A percentile compares a stretch with the other conserved stretches of the same genome.
Evolutionary conservation across 1,140 invertebrate genomes (phyloP).

Genomic region (Nomia melanderi): DNA sequence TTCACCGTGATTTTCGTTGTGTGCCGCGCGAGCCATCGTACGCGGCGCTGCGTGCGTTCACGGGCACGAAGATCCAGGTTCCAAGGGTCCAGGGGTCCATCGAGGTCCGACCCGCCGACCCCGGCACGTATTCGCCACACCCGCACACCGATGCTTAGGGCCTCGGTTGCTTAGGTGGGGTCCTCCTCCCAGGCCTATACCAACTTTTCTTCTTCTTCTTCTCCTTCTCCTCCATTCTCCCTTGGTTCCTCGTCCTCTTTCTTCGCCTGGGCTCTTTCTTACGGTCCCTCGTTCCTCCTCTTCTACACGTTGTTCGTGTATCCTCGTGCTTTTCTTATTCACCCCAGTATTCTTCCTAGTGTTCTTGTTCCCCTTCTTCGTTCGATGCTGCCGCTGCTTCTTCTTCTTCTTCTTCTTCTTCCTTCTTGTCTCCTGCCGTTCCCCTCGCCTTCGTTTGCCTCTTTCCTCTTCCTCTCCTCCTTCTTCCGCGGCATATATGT

Average conservation of each 20-base stretch:
- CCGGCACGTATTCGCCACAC: slow-evolving; percentile 81
- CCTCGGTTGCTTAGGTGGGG: slow-evolving; percentile 74
- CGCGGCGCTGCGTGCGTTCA: slow-evolving; percentile 63
- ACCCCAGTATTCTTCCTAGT: slow-evolving; percentile 35
- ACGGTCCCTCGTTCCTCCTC: slow-evolving; percentile 4
- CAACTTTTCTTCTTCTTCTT: slow-evolving; percentile 4
- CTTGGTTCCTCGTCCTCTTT: neutral
- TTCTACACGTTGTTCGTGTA: slow-evolving; percentile 12
- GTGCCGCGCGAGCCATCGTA: no score
- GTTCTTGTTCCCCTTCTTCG: slow-evolving; percentile 19
- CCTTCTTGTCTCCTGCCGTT: slow-evolving; percentile 7
- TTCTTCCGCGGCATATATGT: slow-evolving; percentile 52
- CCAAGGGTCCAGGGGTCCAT: slow-evolving; percentile 69
- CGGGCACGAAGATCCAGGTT: slow-evolving; percentile 62
- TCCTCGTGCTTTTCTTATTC: slow-evolving; percentile 29
- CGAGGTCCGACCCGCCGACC: slow-evolving; percentile 76
- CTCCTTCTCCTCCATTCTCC: neutral
- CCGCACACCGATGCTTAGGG: slow-evolving; percentile 76
- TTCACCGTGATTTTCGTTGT: no score
- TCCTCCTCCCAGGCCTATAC: slow-evolving; percentile 52
- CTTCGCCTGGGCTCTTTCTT: neutral
- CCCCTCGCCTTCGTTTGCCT: neutral
- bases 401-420: slow-evolving; percentile 40
- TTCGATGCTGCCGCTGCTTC: slow-evolving; percentile 1
- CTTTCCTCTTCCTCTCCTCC: neutral